phyloP scores from a whole-genome alignment of 2,797 vertebrate genomes.

The Phrynocephalus vlangalii region DNA sequence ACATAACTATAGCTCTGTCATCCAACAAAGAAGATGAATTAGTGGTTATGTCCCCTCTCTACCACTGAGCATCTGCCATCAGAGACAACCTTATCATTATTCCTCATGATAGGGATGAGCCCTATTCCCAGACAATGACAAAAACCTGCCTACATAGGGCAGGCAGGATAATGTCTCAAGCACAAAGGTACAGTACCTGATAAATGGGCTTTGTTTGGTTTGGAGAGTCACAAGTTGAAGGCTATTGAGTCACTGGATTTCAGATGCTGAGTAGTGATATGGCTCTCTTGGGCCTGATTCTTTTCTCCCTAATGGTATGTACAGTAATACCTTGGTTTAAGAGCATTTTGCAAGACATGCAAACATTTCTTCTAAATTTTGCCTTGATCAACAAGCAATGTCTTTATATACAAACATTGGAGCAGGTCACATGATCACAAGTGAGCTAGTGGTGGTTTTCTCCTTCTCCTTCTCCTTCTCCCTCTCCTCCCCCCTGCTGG shows the following conservation, averaged over 20 bases:
- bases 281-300: not conserved
- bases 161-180: not conserved
- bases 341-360: too few relatives aligned
- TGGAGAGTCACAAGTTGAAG: not conserved
- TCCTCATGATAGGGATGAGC: not conserved
- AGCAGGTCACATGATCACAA: too few relatives aligned
- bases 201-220: not conserved
- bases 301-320: not conserved
- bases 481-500: too few relatives aligned
- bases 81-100: not conserved
- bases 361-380: too few relatives aligned
- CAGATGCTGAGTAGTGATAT: not conserved
- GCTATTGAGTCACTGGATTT: not conserved
- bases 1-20: too few relatives aligned
- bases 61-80: not conserved
- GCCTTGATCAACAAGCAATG: too few relatives aligned
- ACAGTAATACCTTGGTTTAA: too few relatives aligned
- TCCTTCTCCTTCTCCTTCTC: too few relatives aligned
- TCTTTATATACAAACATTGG: too few relatives aligned
- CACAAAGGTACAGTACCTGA: not conserved
- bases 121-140: not conserved
- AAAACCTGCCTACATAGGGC: not conserved
- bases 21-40: too few relatives aligned
- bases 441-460: too few relatives aligned
- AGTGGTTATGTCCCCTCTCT: too few relatives aligned